Base-by-base conservation (phyloP, 2,888 invertebrate species). In the Acleris sparsana region DNA sequence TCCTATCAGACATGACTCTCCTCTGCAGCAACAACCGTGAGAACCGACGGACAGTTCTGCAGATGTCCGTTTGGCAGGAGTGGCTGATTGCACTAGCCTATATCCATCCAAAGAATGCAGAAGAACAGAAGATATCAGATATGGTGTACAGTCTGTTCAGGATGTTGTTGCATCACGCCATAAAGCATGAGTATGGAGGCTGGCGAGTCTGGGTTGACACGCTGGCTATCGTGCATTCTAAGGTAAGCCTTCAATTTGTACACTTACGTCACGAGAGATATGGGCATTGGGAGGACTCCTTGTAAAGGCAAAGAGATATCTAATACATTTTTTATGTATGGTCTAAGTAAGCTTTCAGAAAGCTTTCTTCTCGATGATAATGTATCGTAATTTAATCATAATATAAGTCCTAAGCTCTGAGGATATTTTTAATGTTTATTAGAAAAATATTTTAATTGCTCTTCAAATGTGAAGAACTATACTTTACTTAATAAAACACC, bases 171-270 rank as follows among this genome's bases (percentile, higher is more conserved):
- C 99, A 99, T 85, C 99, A 99, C 87, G 99, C 99, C 49, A 98
- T 99, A 75, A 99, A 99, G 84, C 98, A 98, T 80, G 99, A 99
- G 88, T 99, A 99, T 81, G 99, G 99, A 5, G 99, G 99, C 17
- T 99, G 99, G 99, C 93, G 99, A 69, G 99, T 99, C 18, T 99
- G 99, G 99, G 99, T 99, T 5, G 99, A 99, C 84, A 99, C 99
- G 0, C 89, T 99, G 68, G 99, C 99, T 52, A 99, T 99, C 79
- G 98, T 99, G 1, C 99, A 99, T 91, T 99, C 99, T 1, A 99
- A 99, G 95, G 99, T 97, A 83, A 82, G 33, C 0, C 9, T 9
- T 33, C 7, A 33, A 33, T 0, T 33, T 3, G 9, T 33, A 29
- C 29, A 29, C 29, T 33, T 33, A 33, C 3, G 9, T 33, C 5